Conservation (phyloP, 2,888 invertebrate genomes). For the Athripsodes cinereus region DNA sequence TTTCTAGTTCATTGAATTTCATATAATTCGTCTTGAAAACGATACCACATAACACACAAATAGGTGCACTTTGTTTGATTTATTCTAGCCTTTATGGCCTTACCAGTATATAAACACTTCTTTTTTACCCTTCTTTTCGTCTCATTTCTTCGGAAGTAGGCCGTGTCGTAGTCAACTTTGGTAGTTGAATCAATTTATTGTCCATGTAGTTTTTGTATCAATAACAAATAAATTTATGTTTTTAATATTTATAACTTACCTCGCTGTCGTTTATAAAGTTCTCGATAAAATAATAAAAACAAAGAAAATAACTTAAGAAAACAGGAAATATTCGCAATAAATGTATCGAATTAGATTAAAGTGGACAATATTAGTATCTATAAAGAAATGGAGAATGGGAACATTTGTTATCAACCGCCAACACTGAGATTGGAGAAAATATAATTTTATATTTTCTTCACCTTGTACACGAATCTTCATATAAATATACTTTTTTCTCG, state of each 20-base stretch:
- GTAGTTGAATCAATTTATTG: neutral
- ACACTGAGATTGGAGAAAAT: neutral
- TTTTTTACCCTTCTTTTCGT: conserved; percentile 9
- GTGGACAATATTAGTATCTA: no score
- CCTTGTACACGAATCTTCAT: neutral
- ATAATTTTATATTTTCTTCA: neutral
- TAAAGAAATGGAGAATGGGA: no score
- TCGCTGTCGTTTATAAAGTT: neutral
- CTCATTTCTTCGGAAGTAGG: conserved; percentile 4
- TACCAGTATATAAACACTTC: neutral
- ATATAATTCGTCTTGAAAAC: conserved; percentile 19
- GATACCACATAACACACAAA: conserved; percentile 9
- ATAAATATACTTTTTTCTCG: neutral
- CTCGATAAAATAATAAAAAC: neutral
- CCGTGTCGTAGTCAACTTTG: neutral
- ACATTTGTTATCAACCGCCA: no score
- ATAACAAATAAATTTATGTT: neutral
- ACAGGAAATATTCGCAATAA: neutral
- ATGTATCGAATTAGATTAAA: no score
- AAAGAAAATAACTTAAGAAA: neutral
- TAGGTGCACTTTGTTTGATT: conserved; percentile 4
- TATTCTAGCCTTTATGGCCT: conserved; percentile 5
- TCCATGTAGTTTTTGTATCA: neutral
- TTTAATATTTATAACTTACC: conserved; percentile 1
- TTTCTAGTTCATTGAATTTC: conserved; percentile 21